phyloP scores from a whole-genome alignment of 2,888 invertebrate species.

The Sesia apiformis region DNA sequence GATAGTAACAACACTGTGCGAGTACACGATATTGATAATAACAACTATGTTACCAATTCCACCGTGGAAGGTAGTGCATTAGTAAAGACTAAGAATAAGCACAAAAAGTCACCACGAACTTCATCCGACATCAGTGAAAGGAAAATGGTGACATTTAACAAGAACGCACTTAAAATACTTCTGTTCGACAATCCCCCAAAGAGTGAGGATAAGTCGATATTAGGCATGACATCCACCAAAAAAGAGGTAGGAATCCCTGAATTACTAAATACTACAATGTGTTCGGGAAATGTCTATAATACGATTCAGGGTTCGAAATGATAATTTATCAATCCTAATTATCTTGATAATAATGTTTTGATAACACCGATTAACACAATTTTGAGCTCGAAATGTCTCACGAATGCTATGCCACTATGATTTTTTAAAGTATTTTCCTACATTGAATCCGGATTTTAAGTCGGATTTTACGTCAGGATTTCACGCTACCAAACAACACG shows the following conservation, averaged over 20 bases:
- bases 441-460: too few relatives aligned
- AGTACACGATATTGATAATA: slow-evolving; percentile 21
- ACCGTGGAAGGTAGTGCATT: background rate
- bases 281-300: background rate
- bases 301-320: too few relatives aligned
- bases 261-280: slow-evolving; percentile 7
- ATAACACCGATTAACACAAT: too few relatives aligned
- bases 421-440: too few relatives aligned
- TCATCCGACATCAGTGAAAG: slow-evolving; percentile 2
- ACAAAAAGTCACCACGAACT: background rate
- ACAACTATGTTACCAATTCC: slow-evolving; percentile 11
- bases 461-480: too few relatives aligned
- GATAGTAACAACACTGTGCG: slow-evolving; percentile 7
- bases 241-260: slow-evolving; percentile 42
- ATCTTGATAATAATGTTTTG: too few relatives aligned
- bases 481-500: too few relatives aligned
- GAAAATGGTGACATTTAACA: slow-evolving; percentile 17
- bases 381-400: too few relatives aligned
- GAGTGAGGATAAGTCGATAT: slow-evolving; percentile 9
- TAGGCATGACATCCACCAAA: background rate
- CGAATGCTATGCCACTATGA: too few relatives aligned
- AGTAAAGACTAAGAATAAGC: background rate
- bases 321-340: too few relatives aligned
- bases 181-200: slow-evolving; percentile 43
- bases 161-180: slow-evolving; percentile 42